These are phyloP conservation scores for Callimorpha dominula DNA, from an alignment of 2,888 invertebrate species.

Conservation along the genomic window DNA sequence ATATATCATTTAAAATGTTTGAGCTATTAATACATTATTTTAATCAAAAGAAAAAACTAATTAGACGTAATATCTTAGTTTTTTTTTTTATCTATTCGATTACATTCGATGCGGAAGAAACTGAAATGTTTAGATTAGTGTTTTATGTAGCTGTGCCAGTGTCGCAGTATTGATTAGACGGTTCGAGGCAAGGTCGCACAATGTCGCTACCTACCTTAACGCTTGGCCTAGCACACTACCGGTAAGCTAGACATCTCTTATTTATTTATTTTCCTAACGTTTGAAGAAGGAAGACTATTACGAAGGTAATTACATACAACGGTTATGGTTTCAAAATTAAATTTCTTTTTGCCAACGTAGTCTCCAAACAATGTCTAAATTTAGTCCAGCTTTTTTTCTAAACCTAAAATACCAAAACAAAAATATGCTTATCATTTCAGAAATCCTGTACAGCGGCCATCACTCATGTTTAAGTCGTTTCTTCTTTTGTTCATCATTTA, in stretches of 20 bases:
- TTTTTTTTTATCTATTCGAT: slow-evolving; percentile 17
- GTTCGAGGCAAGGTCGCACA: slow-evolving; percentile 68
- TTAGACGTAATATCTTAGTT: neutral
- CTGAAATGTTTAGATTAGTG: slow-evolving; percentile 28
- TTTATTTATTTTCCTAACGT: slow-evolving; percentile 9
- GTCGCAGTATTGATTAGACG: slow-evolving; percentile 71
- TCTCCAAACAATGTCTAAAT: neutral
- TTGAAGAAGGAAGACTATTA: neutral
- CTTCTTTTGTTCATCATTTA: neutral
- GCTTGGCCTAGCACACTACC: slow-evolving; percentile 31
- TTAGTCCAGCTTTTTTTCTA: neutral
- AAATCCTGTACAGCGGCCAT: neutral
- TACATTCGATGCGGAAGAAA: slow-evolving; percentile 16
- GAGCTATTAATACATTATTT: no score
- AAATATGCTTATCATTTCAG: no score
- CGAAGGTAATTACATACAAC: neutral
- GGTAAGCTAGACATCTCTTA: slow-evolving; percentile 8
- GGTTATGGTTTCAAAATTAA: neutral
- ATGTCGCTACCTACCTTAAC: slow-evolving; percentile 48
- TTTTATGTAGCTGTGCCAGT: slow-evolving; percentile 44
- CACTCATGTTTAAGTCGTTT: neutral
- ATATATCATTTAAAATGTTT: no score
- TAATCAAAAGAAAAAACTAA: neutral
- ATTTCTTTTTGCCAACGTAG: neutral
- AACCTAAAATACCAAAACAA: neutral